Base-by-base conservation (phyloP, 2,113 vertebrate genomes). In the Lasiurus borealis region DNA sequence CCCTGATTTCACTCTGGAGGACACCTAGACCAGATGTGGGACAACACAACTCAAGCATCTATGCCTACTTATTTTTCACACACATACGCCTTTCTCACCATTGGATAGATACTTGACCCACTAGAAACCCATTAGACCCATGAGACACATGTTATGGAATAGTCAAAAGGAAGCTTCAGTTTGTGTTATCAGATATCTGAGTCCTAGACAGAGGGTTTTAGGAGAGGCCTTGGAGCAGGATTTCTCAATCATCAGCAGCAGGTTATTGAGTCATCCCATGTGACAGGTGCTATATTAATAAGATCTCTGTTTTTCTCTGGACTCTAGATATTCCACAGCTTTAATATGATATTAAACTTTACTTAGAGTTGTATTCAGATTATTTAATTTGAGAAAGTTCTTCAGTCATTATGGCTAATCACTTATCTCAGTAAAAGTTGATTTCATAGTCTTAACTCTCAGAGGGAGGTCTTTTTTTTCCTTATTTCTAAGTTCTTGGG, bases 381-480 rank as follows among this genome's bases (percentile, higher is more conserved):
- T 81, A 52, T 31, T 85, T 72, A 80, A 68, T 85, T 85, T 82
- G 48, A 83, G 18, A 21, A 88, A 62, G 12, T 81, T 81, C 4
- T 91, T 59, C 21, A 75, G 29, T 14, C 44, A 13, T 66, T 34
- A 78, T 21, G 27, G 27, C 8, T 40, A 12, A 14, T 66, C 25
- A 34, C 13, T 85, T 78, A 52, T 86, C 12, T 34, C 13, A 52
- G 6, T 88, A 94, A 85, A 93, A 85, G 36, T 50, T 34, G 8
- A 52, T 59, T 86, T 88, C n/a, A 88, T 54, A 52, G 19, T 46
- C 50, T 77, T 77, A 31, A 31, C 1, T 57, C 50, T 88, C 40
- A 71, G n/a, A 78, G 57, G 23, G 12, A 50, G 36, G 91, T 89
- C 23, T 92, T 90, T 64, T 85, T 91, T 92, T 15, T 94, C n/a